Base-by-base conservation (phyloP, 37 sponge, comb jelly and placozoan species). In the Spongilla lacustris region DNA sequence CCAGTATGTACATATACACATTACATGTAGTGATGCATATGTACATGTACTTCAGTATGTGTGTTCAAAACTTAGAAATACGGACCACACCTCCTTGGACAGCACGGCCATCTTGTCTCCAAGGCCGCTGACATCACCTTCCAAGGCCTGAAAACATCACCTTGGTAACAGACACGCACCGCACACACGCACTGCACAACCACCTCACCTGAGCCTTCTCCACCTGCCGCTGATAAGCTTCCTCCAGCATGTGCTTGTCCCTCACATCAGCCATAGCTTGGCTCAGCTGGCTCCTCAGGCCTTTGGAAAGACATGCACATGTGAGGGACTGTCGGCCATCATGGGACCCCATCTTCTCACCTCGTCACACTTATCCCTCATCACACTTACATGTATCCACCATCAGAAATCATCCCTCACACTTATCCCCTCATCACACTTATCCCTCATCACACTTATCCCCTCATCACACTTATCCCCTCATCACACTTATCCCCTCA, bases 231-330 rank as follows among this genome's bases (percentile, higher is more conserved):
- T 24, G 26, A 25, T 35, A 49, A 58, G 27, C 31, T 67, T 75
- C 77, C 21, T 33, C 74, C 68, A 75, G n/a, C 26, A 76, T 67
- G 9, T 76, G 46, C 36, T 27, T 50, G 68, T 75, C 66, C 77
- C 73, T 75, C 36, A 70, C 66, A 21, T 50, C 37, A 25, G 31
- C 76, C 23, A 0, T 3, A 35, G 50, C 36, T 30, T 66, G 30
- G 67, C 30, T 33, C 38, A 36, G 50, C 32, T 66, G 33, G 66
- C 66, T 27, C 66, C 66, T 72, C 77, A 84, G 69, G 34, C 36
- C 76, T 32, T 4, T 46, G 46, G 4, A 46, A 8, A 46, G 8
- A 80, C 69, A 80, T 80, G 4, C 66, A 49, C 31, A 46, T n/a
- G n/a, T n/a, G n/a, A n/a, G n/a, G n/a, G n/a, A n/a, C n/a, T n/a